phyloP scores from a whole-genome alignment of 2,113 vertebrate genomes.

The Serilophus lunatus region DNA sequence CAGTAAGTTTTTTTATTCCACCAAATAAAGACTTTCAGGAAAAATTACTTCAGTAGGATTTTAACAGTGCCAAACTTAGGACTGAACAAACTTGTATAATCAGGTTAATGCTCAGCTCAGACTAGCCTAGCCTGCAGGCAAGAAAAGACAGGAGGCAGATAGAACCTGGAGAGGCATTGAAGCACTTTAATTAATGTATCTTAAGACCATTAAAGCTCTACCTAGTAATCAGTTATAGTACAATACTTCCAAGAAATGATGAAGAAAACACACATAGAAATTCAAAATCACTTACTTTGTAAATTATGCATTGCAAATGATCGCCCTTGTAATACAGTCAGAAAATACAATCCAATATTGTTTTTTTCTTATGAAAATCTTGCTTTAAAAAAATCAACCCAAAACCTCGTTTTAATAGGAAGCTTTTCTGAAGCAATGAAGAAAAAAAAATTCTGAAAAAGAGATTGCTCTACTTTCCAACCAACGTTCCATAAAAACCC shows the following conservation, averaged over 20 bases:
- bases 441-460: background rate
- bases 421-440: background rate
- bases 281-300: slow-evolving; percentile 85
- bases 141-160: slow-evolving; percentile 30
- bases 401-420: slow-evolving; percentile 11
- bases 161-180: background rate
- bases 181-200: background rate
- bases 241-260: background rate
- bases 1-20: background rate
- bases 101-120: slow-evolving; percentile 28
- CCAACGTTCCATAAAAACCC: slow-evolving; percentile 4
- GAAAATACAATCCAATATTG: slow-evolving; percentile 23
- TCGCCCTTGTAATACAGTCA: slow-evolving; percentile 25
- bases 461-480: slow-evolving; percentile 12
- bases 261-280: slow-evolving; percentile 22
- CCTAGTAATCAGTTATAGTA: background rate
- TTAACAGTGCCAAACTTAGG: background rate
- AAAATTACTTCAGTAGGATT: background rate
- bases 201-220: slow-evolving; percentile 11
- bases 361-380: background rate
- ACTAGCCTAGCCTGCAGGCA: slow-evolving; percentile 42
- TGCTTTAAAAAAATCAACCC: background rate
- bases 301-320: slow-evolving; percentile 84
- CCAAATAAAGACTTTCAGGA: background rate
- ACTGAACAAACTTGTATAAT: background rate